A percentile compares a stretch with the other conserved stretches of the same genome.
phyloP scores from a whole-genome alignment of 2,888 invertebrate species.

The Sarcophaga caerulescens region DNA sequence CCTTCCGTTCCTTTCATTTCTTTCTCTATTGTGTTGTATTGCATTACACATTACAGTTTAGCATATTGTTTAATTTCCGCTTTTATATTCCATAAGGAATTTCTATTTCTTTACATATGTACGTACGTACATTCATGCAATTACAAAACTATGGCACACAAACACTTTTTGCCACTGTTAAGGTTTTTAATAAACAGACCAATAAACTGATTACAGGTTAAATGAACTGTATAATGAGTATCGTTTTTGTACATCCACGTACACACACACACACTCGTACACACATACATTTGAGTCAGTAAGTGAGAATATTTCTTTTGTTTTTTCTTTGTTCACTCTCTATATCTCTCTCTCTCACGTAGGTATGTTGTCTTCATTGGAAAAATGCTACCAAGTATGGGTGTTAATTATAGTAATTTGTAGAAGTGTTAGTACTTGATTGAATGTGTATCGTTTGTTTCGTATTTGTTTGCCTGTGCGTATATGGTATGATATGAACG shows the following conservation, averaged over 20 bases:
- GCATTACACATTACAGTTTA: background rate
- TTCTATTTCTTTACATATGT: background rate
- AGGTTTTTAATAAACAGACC: background rate
- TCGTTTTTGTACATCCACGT: background rate
- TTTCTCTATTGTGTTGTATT: no score
- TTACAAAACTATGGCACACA: no score
- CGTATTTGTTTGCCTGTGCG: background rate
- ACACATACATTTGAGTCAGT: no score
- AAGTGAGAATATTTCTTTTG: background rate
- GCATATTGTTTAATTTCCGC: slow-evolving; percentile 2
- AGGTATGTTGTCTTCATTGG: background rate
- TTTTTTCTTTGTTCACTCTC: background rate
- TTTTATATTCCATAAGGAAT: background rate
- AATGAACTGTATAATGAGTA: slow-evolving; percentile 7
- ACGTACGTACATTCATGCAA: background rate
- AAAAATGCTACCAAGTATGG: background rate
- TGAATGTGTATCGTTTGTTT: background rate
- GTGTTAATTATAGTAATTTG: slow-evolving; percentile 10
- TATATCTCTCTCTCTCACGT: background rate
- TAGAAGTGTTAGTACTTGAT: background rate
- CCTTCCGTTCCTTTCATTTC: background rate
- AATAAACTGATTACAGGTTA: background rate
- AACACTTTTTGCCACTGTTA: background rate
- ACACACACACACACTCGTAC: background rate
- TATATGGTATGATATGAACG: background rate